Percentiles rank a stretch among this genome's conserved stretches.
Conservation (phyloP, 1,140 invertebrate genomes). For the Neodiprion lecontei region DNA sequence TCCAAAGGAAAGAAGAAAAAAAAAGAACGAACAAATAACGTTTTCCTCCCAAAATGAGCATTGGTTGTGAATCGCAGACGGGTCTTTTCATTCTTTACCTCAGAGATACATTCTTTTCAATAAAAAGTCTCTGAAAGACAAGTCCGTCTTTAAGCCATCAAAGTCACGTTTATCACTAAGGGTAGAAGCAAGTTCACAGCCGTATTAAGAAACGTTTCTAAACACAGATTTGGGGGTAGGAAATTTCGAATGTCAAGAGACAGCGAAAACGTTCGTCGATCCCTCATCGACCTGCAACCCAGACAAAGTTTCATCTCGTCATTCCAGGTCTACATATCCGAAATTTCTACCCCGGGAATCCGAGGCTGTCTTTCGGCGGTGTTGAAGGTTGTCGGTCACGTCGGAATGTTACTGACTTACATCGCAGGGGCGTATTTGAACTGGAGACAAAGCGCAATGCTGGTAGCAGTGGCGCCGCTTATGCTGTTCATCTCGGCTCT, state of each 20-base stretch:
- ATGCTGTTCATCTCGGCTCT: conserved; percentile 73
- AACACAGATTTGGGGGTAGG: too few relatives aligned
- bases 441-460: conserved; percentile 81
- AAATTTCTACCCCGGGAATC: conserved; percentile 86
- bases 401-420: conserved; percentile 84
- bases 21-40: too few relatives aligned
- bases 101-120: too few relatives aligned
- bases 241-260: neutral
- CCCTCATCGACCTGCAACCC: neutral
- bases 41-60: too few relatives aligned
- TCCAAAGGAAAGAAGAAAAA: too few relatives aligned
- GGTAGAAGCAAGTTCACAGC: too few relatives aligned
- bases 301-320: conserved; percentile 32
- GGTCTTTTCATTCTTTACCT: too few relatives aligned
- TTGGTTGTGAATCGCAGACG: too few relatives aligned
- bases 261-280: neutral
- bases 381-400: conserved; percentile 83
- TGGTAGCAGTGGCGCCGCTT: conserved; percentile 76
- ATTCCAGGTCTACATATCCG: conserved; percentile 84
- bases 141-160: too few relatives aligned
- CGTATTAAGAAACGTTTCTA: too few relatives aligned
- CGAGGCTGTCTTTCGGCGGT: conserved; percentile 85
- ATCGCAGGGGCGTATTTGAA: conserved; percentile 80
- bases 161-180: too few relatives aligned
- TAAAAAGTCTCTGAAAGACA: too few relatives aligned